phyloP scores from a whole-genome alignment of 2,888 invertebrate species.

The Seira sanloemensis region DNA sequence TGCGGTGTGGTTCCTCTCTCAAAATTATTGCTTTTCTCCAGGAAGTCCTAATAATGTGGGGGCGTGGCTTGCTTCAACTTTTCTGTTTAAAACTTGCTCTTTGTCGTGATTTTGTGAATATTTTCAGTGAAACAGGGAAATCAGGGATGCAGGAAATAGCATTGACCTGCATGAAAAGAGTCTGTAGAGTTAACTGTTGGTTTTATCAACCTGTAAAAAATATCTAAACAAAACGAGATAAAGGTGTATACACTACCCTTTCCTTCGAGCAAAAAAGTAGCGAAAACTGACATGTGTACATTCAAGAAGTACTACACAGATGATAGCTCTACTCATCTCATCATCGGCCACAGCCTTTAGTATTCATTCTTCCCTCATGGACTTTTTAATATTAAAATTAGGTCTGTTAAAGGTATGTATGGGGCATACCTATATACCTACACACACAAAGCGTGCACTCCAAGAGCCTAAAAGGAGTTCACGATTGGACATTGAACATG shows the following conservation, averaged over 20 bases:
- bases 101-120: neutral
- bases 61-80: neutral
- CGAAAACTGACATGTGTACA: neutral
- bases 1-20: too few species aligned
- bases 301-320: neutral
- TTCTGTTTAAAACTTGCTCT: neutral
- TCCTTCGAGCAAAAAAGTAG: constrained; percentile 80
- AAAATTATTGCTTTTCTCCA: too few species aligned
- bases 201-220: too few species aligned
- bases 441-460: neutral
- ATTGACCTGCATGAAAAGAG: neutral
- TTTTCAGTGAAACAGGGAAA: neutral
- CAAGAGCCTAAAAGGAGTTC: neutral
- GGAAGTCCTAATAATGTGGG: neutral
- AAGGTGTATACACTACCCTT: constrained; percentile 80
- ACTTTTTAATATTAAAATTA: neutral
- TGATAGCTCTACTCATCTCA: neutral
- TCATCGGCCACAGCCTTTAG: neutral
- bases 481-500: neutral
- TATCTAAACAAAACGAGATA: neutral
- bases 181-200: neutral
- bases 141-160: neutral
- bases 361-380: neutral
- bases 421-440: too few species aligned
- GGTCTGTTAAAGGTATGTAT: too few species aligned